These are phyloP conservation scores for Chelonus insularis DNA, from an alignment of 1,140 invertebrate species.

Conservation along the genomic window DNA sequence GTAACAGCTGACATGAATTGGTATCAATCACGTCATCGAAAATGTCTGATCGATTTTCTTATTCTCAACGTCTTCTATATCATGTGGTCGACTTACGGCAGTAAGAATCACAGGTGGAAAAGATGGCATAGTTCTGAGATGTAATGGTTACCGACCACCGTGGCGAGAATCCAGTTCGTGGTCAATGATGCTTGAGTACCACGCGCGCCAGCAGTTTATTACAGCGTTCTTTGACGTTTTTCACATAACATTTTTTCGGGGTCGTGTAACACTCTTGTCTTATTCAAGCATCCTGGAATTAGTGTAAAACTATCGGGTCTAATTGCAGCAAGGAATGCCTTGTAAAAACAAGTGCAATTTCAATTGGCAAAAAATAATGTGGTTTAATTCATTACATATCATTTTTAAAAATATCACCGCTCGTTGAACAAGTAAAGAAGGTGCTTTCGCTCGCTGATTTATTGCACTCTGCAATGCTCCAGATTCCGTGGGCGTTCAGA, in stretches of 20 bases:
- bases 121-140: slow-evolving; percentile 9
- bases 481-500: neutral
- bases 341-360: no score
- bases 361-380: no score
- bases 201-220: slow-evolving; percentile 13
- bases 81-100: neutral
- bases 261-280: neutral
- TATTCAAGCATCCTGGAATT: neutral
- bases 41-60: slow-evolving; percentile 1
- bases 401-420: no score
- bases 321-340: no score
- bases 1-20: slow-evolving; percentile 5
- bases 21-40: slow-evolving; percentile 16
- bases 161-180: slow-evolving; percentile 17
- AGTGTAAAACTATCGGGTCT: no score
- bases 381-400: no score
- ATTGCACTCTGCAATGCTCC: neutral
- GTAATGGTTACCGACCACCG: slow-evolving; percentile 14
- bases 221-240: slow-evolving; percentile 1
- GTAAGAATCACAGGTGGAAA: neutral
- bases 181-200: slow-evolving; percentile 20
- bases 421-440: no score
- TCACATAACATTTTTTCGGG: neutral
- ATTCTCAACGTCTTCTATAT: neutral
- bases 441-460: neutral